A percentile compares a stretch with the other conserved stretches of the same genome.
Conservation (phyloP, 2,113 vertebrate species). For the Anoura caudifer region DNA sequence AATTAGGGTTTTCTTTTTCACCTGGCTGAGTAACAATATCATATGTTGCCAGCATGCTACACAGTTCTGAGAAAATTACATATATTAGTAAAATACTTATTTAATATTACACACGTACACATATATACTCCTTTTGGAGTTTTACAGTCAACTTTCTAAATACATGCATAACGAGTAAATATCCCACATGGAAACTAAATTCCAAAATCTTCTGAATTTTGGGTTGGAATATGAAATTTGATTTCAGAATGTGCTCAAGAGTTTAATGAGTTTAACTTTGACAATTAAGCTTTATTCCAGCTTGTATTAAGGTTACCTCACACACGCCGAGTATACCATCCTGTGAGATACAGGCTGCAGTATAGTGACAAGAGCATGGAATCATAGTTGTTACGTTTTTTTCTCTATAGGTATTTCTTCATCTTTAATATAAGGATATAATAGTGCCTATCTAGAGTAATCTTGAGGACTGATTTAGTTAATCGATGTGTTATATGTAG, state of each 20-base stretch:
- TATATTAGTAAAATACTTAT: background rate
- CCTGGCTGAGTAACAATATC: background rate
- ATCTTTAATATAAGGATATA: background rate
- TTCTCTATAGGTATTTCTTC: background rate
- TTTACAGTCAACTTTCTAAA: background rate
- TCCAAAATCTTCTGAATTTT: background rate
- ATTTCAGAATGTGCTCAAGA: background rate
- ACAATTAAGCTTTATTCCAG: background rate
- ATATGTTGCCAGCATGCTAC: background rate
- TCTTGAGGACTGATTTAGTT: background rate
- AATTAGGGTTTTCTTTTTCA: background rate
- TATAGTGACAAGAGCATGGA: background rate
- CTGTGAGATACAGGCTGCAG: background rate
- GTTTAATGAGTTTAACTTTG: background rate
- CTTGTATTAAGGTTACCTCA: background rate
- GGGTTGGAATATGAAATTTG: background rate
- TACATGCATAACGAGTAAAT: background rate
- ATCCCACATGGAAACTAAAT: background rate
- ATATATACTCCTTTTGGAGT: background rate
- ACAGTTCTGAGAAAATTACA: background rate
- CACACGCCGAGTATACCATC: background rate
- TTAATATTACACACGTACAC: background rate
- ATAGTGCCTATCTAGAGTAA: background rate
- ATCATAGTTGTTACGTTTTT: background rate
- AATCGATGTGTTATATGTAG: background rate